These are phyloP conservation scores for Ellobium chinense DNA, from an alignment of 2,888 invertebrate species.

Conservation along the genomic window DNA sequence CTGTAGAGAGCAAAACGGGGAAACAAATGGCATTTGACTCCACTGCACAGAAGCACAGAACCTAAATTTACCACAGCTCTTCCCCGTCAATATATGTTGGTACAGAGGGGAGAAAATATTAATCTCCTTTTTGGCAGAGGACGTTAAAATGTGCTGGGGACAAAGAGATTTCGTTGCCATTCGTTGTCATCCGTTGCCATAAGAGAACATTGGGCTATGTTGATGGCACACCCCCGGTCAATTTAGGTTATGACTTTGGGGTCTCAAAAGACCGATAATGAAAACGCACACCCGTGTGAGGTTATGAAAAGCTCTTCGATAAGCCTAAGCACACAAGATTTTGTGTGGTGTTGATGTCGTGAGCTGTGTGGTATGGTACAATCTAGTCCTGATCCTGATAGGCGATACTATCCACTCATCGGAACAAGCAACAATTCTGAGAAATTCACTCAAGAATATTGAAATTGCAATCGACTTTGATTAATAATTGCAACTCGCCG, in stretches of 20 bases:
- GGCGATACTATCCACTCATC: no score
- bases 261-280: slow-evolving; percentile 11
- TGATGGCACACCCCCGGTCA: slow-evolving; percentile 18
- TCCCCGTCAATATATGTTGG: not conserved
- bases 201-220: not conserved
- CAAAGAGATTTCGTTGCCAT: not conserved
- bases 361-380: no score
- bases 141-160: slow-evolving; percentile 12
- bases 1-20: slow-evolving; percentile 21
- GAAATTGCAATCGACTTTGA: no score
- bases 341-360: no score
- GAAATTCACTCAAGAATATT: no score
- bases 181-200: not conserved
- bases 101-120: slow-evolving; percentile 1
- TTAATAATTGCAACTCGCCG: no score
- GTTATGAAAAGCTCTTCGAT: not conserved
- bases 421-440: no score
- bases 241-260: slow-evolving; percentile 17
- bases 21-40: slow-evolving; percentile 41
- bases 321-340: no score
- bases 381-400: no score
- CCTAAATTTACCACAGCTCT: slow-evolving; percentile 31
- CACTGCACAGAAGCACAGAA: slow-evolving; percentile 11
- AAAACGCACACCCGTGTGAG: not conserved
- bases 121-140: slow-evolving; percentile 5